Evolutionary conservation across 1,140 invertebrate species (phyloP).

Genomic region (Orussus abietinus): DNA sequence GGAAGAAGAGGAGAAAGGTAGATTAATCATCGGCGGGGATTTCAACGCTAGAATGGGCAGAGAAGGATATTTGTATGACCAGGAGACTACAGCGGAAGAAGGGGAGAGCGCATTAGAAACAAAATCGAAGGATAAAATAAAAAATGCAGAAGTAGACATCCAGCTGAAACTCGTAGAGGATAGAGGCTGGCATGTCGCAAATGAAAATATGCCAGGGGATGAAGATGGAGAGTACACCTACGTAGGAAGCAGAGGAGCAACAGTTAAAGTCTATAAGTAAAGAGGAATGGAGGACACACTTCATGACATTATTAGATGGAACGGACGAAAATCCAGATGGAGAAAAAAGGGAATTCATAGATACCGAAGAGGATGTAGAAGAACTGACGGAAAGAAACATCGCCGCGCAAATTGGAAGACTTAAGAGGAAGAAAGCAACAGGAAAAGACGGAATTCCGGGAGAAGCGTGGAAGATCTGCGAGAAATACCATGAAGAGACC

Average conservation of each 20-base stretch:
- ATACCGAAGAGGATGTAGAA: constrained; percentile 5
- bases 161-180: constrained; percentile 4
- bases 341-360: not conserved
- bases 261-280: constrained; percentile 1
- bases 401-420: not conserved
- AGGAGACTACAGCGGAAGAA: no score
- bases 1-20: no score
- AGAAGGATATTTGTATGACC: no score
- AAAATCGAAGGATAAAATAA: no score
- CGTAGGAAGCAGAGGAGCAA: not conserved
- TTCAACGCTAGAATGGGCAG: no score
- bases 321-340: not conserved
- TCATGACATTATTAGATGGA: not conserved
- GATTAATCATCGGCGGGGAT: no score
- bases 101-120: no score
- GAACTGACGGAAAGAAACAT: not conserved
- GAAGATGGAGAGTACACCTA: constrained; percentile 9
- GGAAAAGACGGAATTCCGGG: constrained; percentile 12
- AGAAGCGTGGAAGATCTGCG: constrained; percentile 10
- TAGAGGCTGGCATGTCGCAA: constrained; percentile 4
- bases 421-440: constrained; percentile 12
- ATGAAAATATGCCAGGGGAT: constrained; percentile 6
- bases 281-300: not conserved
- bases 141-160: no score
- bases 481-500: not conserved